These are phyloP conservation scores for Sarcophaga bullata DNA, from an alignment of 1,140 invertebrate species.

Conservation along the genomic window DNA sequence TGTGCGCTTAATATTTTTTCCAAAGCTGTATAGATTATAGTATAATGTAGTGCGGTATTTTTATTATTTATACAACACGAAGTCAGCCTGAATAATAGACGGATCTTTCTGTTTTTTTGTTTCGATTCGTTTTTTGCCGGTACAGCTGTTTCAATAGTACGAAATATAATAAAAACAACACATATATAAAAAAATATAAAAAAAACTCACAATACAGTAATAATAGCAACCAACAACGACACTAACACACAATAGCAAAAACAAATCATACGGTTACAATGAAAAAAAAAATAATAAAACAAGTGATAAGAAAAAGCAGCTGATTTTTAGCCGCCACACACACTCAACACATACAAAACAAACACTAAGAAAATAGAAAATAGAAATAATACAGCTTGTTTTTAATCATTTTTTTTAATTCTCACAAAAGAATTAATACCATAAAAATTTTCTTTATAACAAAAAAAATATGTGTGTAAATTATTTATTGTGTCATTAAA, in stretches of 20 bases:
- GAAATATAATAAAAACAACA: conserved; percentile 23
- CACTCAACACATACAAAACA: too few species aligned
- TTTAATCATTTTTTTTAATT: too few species aligned
- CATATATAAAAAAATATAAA: background rate
- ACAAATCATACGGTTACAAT: conserved; percentile 37
- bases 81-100: too few species aligned
- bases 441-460: background rate
- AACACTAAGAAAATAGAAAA: too few species aligned
- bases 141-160: conserved; percentile 43
- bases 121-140: conserved; percentile 48
- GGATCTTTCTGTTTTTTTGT: conserved; percentile 42
- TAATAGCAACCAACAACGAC: conserved; percentile 7
- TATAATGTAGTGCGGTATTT: too few species aligned
- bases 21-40: too few species aligned
- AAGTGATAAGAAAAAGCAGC: conserved; percentile 24
- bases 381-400: too few species aligned
- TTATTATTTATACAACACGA: too few species aligned
- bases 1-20: too few species aligned
- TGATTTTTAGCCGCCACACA: background rate
- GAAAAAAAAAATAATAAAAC: background rate
- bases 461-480: background rate
- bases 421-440: background rate
- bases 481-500: background rate
- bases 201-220: background rate
- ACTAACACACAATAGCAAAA: conserved; percentile 46